Evolutionary conservation across 1,140 invertebrate species (phyloP), one percentile per base, ranked within the genome.

Genomic region (Apocrypta bakeri): DNA sequence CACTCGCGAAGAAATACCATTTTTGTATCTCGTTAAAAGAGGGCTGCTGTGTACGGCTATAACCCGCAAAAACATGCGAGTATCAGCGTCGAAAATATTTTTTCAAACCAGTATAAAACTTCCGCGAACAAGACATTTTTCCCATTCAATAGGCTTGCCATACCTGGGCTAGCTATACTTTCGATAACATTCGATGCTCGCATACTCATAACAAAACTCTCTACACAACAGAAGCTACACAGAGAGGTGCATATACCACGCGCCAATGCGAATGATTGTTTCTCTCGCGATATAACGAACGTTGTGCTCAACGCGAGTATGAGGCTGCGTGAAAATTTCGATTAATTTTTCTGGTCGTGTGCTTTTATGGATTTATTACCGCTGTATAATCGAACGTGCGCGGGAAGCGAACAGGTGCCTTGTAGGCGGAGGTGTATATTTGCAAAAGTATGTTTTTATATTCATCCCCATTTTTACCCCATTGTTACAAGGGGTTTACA

Each of bases 361-460:
- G 64, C 37, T 79, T 68, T 56, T 79, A 69, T 69, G 66, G 77
- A 79, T 79, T 69, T 79, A 69, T 79, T 79, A 79, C 77, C 66
- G 6, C 21, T 3, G 56, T 61, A 3, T 29, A 17, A 24, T 24
- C 17, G n/a, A 3, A 11, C 33, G 33, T 24, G 24, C n/a, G 17
- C 24, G 40, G n/a, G n/a, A n/a, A n/a, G 56, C 29, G 40, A 6
- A 71, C 42, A 71, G 25, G 24, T 71, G 29, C 14, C n/a, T n/a
- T n/a, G n/a, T n/a, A n/a, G n/a, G n/a, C n/a, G n/a, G n/a, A n/a
- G n/a, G n/a, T n/a, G n/a, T 61, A 21, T 27, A 33, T 78, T 68
- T 37, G n/a, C n/a, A n/a, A n/a, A 37, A 24, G 42, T 72, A 12
- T 72, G 7, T 33, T 72, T 37, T 72, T 33, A 31, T 8, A 37